phyloP scores from a whole-genome alignment of 2,888 invertebrate genomes.

The Tipula helvola region DNA sequence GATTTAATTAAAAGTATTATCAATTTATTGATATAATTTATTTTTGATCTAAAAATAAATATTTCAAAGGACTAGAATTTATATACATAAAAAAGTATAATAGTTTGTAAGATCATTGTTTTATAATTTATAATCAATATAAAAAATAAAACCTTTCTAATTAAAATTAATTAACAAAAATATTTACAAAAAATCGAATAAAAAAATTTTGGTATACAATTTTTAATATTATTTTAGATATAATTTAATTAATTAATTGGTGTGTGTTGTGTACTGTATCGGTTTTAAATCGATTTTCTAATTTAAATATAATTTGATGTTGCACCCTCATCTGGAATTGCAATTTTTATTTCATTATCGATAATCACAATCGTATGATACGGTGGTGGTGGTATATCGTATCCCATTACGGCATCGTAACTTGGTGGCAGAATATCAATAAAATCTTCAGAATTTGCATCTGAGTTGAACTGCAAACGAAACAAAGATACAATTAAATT shows the following conservation, averaged over 20 bases:
- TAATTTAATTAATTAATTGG: neutral
- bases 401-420: constrained; percentile 34
- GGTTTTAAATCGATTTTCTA: neutral
- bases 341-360: neutral
- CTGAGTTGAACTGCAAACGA: neutral
- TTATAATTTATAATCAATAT: neutral
- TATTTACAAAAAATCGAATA: neutral
- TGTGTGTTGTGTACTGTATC: neutral
- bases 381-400: constrained; percentile 34
- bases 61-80: neutral
- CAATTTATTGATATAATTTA: neutral
- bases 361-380: constrained; percentile 29
- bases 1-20: neutral
- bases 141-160: neutral
- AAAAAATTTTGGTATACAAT: neutral
- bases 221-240: neutral
- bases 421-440: constrained; percentile 35
- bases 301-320: constrained; percentile 5
- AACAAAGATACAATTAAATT: neutral
- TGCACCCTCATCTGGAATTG: neutral
- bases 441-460: constrained; percentile 30
- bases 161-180: neutral
- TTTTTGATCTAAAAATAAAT: neutral
- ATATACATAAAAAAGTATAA: neutral
- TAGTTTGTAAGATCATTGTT: neutral